A percentile compares a stretch with the other conserved stretches of the same genome.
Evolutionary conservation across 2,113 vertebrate genomes (phyloP).

Genomic region (Riparia riparia): DNA sequence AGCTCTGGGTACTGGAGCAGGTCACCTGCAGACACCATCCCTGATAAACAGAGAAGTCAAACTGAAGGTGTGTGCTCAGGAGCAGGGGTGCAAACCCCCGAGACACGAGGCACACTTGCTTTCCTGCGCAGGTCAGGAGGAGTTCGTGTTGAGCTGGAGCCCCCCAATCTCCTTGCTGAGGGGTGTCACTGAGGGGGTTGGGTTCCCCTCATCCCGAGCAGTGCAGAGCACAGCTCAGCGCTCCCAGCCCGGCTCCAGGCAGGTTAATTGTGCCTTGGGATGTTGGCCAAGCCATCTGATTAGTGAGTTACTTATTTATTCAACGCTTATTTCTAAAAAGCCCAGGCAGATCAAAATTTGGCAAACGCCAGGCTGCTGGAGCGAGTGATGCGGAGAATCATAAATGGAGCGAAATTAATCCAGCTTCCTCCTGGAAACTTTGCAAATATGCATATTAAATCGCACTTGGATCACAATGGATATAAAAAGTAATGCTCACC

Average conservation of each 20-base stretch:
- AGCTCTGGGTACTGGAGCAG: too few species aligned
- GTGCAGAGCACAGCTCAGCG: neutral
- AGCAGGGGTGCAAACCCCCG: neutral
- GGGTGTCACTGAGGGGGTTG: neutral
- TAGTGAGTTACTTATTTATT: slow-evolving; percentile 19
- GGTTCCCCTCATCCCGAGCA: neutral
- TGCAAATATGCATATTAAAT: neutral
- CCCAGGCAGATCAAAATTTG: slow-evolving; percentile 26
- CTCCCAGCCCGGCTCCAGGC: neutral
- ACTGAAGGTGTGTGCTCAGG: neutral
- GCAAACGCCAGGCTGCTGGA: neutral
- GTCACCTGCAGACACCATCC: neutral
- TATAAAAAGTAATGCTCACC: neutral
- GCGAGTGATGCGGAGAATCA: slow-evolving; percentile 1
- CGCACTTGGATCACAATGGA: neutral
- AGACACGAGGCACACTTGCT: neutral
- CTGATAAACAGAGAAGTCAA: neutral
- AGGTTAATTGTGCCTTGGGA: neutral
- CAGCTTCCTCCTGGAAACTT: slow-evolving; percentile 20
- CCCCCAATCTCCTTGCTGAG: neutral
- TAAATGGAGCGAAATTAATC: slow-evolving; percentile 9
- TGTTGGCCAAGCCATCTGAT: neutral
- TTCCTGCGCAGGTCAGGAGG: neutral
- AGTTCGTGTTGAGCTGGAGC: neutral
- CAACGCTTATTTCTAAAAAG: neutral